Base-by-base conservation (phyloP, 1,140 invertebrate genomes). In the Fopius arisanus region DNA sequence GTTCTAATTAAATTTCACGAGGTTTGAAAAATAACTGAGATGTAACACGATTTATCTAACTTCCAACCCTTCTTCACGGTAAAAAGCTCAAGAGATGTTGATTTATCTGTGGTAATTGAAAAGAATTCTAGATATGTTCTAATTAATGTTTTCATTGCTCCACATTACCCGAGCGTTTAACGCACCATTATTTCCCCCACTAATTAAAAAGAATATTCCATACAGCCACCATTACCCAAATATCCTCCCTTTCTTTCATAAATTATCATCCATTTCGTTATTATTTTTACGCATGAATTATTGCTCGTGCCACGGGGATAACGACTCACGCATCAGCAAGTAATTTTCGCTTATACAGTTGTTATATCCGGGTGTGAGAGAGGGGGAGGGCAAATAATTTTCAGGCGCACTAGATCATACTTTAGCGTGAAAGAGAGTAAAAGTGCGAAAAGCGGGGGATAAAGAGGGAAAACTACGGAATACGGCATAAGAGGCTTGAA, bases 401-500 rank as follows among this genome's bases (percentile, higher is more conserved):
- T 51, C 37, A 43, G 2, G n/a, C 21, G 23, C 54, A 26, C 21
- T 59, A 59, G 19, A 59, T 59, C 54, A 59, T 59, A 59, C 19
- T 59, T 59, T 59, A 28, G 54, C 23, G 5, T 48, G 40, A 43
- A 48, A 37, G 43, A 16, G 28, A 37, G 65, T 37, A 23, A 40
- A 29, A 37, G 69, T 19, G 51, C 19, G 37, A 67, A 59, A 62
- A 31, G 29, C 19, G 26, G 43, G 33, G 37, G 28, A 28, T 14
- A 59, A 12, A 37, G 48, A 12, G 33, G 37, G 48, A 63, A 72
- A 43, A 14, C 51, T 54, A 41, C 59, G 65, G 37, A 73, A 48
- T 67, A 67, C 33, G 51, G 62, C 14, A 73, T 68, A 73, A 74
- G 75, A 76, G 76, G 74, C 78, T 75, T 77, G 78, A 81, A 51